phyloP scores from a whole-genome alignment of 2,113 vertebrate species.

The Odobenus rosmarus region DNA sequence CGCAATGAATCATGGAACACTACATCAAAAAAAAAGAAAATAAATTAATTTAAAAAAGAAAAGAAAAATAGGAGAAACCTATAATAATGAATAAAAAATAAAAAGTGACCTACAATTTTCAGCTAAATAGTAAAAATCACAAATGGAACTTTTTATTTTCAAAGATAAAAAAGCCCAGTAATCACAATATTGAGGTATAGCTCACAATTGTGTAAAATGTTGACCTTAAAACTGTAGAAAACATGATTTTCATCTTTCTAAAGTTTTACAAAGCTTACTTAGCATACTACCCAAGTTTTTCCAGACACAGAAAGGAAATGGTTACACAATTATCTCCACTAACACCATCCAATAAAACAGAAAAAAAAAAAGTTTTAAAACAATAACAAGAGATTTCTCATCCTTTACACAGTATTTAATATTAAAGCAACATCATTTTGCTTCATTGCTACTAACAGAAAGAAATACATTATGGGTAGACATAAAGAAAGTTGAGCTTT shows the following conservation, averaged over 20 bases:
- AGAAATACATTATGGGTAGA: background rate
- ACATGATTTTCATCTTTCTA: background rate
- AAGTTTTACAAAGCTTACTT: background rate
- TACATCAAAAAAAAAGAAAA: too few species aligned
- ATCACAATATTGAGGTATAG: background rate
- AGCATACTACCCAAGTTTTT: background rate
- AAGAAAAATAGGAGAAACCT: too few species aligned
- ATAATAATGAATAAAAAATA: too few species aligned
- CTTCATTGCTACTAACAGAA: background rate
- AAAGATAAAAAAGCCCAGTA: conserved; percentile 58
- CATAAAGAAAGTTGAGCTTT: background rate
- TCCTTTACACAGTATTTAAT: conserved; percentile 21
- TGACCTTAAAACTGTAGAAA: background rate
- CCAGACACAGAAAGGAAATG: conserved; percentile 27
- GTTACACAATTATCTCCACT: background rate
- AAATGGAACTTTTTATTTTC: conserved; percentile 69
- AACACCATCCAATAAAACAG: conserved; percentile 17
- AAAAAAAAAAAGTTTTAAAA: background rate
- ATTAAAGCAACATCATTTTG: background rate
- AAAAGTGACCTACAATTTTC: conserved; percentile 71
- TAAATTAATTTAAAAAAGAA: too few species aligned
- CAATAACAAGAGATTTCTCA: background rate
- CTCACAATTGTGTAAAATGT: rapidly evolving
- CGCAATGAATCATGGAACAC: too few species aligned
- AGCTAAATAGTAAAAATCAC: conserved; percentile 61